Evolutionary conservation across 2,113 vertebrate genomes (phyloP).

Genomic region (Gavialis gangeticus): DNA sequence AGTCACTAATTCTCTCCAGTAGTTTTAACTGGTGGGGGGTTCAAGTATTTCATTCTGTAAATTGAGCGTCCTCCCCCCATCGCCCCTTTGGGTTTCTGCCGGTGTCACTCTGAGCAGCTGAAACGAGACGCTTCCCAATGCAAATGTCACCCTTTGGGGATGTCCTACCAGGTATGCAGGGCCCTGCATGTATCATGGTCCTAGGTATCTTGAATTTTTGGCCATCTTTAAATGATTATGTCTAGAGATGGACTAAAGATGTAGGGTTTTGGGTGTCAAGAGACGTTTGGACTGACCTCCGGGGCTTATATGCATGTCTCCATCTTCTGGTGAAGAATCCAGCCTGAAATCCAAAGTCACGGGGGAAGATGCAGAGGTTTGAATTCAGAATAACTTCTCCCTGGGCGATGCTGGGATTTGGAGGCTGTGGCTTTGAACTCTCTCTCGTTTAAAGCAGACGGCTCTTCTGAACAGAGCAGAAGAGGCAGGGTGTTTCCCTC

Average conservation of each 20-base stretch:
- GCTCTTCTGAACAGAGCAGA: background rate
- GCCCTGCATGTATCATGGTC: background rate
- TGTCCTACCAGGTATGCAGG: background rate
- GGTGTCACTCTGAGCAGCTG: background rate
- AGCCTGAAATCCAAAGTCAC: background rate
- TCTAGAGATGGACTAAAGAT: background rate
- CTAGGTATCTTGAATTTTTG: background rate
- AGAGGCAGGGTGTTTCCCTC: background rate
- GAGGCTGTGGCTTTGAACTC: background rate
- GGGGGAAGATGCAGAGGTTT: background rate
- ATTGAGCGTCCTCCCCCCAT: background rate
- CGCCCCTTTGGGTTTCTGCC: background rate
- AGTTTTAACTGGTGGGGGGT: background rate
- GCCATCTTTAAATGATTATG: background rate
- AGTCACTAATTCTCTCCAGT: background rate
- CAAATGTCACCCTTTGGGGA: background rate
- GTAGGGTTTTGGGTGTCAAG: background rate
- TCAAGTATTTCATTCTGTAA: background rate
- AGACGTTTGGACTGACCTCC: background rate
- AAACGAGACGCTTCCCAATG: background rate
- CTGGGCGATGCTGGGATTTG: background rate
- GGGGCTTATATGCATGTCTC: background rate
- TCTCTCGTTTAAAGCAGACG: background rate
- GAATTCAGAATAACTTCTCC: background rate
- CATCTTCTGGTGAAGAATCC: background rate